phyloP scores from a whole-genome alignment of 2,797 vertebrate genomes.

The Garrulus glandarius region DNA sequence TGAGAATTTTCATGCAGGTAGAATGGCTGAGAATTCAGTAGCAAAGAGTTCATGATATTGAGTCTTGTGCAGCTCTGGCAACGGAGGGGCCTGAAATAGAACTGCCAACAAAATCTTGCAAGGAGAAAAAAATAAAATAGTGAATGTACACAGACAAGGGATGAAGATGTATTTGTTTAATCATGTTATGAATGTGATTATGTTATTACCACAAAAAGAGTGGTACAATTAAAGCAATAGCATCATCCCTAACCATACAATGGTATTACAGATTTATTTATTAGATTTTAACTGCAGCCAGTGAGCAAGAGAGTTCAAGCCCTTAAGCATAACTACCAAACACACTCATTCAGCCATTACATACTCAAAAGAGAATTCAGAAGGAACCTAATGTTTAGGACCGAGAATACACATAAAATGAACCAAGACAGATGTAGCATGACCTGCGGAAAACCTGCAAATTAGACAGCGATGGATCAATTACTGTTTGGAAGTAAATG shows the following conservation, averaged over 20 bases:
- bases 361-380: background rate
- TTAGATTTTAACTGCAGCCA: background rate
- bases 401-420: background rate
- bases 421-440: background rate
- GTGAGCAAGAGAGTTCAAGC: background rate
- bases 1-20: background rate
- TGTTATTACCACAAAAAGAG: background rate
- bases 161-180: background rate
- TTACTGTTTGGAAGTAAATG: background rate
- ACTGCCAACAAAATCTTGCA: background rate
- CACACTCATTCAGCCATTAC: background rate
- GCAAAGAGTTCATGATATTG: fast-evolving
- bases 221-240: background rate
- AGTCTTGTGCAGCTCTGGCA: background rate
- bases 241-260: background rate
- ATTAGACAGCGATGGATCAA: background rate
- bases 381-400: background rate
- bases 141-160: background rate
- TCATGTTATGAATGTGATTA: background rate
- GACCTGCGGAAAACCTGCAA: background rate
- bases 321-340: background rate
- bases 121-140: background rate
- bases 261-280: background rate
- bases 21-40: background rate
- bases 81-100: background rate